Conservation (phyloP, 2,113 vertebrate genomes). For the Passer montanus region DNA sequence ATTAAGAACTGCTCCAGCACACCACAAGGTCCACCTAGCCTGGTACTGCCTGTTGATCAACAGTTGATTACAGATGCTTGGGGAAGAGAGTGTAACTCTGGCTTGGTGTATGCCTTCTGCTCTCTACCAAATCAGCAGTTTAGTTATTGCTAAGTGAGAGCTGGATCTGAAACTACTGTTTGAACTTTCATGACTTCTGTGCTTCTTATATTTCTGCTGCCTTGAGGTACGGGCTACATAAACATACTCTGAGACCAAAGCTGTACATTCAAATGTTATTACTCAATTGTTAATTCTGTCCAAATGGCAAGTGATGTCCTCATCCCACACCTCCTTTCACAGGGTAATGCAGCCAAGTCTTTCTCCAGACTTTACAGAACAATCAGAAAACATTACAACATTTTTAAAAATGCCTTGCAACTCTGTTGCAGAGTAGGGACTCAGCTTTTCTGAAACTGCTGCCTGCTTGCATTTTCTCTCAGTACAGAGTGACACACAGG, state of each 20-base stretch:
- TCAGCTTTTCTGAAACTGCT: neutral
- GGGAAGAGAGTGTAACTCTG: neutral
- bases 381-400: neutral
- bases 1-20: neutral
- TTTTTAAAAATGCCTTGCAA: neutral
- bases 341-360: neutral
- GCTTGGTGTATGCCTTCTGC: accelerated
- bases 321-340: neutral
- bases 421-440: neutral
- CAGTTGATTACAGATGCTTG: neutral
- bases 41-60: neutral
- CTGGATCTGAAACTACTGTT: neutral
- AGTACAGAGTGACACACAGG: neutral
- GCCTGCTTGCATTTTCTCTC: neutral
- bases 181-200: neutral
- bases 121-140: neutral
- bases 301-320: neutral
- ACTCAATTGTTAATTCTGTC: neutral
- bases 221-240: neutral
- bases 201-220: neutral
- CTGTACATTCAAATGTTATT: neutral
- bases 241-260: neutral
- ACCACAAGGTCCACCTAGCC: neutral
- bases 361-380: neutral
- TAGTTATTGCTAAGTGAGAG: neutral